These are phyloP conservation scores for Urophycis tenuis DNA, from an alignment of 2,797 vertebrate species.

Conservation along the genomic window DNA sequence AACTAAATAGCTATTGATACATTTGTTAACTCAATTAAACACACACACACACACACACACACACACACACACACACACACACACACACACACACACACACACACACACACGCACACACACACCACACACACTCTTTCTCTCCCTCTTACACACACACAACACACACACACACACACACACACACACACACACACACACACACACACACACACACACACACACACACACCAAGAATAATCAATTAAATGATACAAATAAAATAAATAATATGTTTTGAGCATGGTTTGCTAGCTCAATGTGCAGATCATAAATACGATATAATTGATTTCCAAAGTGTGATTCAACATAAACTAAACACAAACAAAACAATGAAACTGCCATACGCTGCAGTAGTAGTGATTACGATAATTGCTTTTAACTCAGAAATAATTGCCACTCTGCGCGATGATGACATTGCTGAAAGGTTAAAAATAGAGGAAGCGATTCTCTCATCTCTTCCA, in stretches of 20 bases:
- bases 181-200: neutral
- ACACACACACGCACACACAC: neutral
- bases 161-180: neutral
- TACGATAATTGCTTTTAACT: constrained; percentile 66
- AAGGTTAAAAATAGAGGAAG: constrained; percentile 63
- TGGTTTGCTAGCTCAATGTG: neutral
- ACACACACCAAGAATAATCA: neutral
- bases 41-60: neutral
- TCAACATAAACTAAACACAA: constrained; percentile 21
- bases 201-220: neutral
- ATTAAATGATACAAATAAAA: too few species aligned
- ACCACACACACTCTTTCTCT: too few species aligned
- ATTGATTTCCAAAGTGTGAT: constrained; percentile 33
- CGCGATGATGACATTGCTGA: constrained; percentile 59
- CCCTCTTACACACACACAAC: neutral
- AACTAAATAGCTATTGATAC: neutral
- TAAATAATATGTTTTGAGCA: neutral
- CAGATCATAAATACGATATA: constrained; percentile 1
- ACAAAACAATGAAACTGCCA: constrained; percentile 36
- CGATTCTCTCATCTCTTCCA: constrained; percentile 57
- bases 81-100: constrained; percentile 1
- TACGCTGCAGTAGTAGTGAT: constrained; percentile 53
- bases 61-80: neutral
- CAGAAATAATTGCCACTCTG: constrained; percentile 63
- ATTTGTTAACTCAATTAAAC: neutral